A percentile compares a stretch with the other conserved stretches of the same genome.
Evolutionary conservation across 2,888 invertebrate species (phyloP).

Genomic region (Cephus nigrinus): DNA sequence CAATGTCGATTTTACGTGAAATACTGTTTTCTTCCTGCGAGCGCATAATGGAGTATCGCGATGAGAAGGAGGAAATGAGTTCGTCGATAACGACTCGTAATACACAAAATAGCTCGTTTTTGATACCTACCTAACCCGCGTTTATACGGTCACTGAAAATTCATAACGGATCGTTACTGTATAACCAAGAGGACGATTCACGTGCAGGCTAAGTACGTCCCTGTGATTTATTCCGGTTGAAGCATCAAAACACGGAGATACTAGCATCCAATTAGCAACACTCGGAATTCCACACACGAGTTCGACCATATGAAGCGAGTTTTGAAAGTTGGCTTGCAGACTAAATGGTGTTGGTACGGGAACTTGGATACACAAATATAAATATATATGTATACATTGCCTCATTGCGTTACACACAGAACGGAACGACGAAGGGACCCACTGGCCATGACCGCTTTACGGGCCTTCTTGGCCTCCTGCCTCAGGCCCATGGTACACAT

Average conservation of each 20-base stretch:
- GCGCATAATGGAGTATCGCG: background rate
- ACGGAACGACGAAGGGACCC: background rate
- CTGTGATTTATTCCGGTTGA: background rate
- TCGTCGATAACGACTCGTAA: background rate
- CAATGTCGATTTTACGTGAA: background rate
- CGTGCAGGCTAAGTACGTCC: background rate
- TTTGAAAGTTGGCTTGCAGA: background rate
- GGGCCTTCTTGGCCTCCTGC: background rate
- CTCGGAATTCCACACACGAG: background rate
- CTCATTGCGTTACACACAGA: background rate
- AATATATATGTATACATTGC: background rate
- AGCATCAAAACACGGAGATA: background rate
- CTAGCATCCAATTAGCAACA: background rate
- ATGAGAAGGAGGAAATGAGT: background rate
- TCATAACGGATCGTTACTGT: background rate
- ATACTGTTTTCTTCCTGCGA: background rate
- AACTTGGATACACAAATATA: background rate
- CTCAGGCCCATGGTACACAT: background rate
- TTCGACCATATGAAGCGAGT: background rate
- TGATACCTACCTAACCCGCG: background rate
- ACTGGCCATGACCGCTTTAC: conserved; percentile 3
- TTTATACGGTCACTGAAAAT: background rate
- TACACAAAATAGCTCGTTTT: background rate
- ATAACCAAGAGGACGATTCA: background rate
- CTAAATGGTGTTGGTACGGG: background rate